These are phyloP conservation scores for Danaus melanippus DNA, from an alignment of 1,140 invertebrate genomes.

Conservation along the genomic window DNA sequence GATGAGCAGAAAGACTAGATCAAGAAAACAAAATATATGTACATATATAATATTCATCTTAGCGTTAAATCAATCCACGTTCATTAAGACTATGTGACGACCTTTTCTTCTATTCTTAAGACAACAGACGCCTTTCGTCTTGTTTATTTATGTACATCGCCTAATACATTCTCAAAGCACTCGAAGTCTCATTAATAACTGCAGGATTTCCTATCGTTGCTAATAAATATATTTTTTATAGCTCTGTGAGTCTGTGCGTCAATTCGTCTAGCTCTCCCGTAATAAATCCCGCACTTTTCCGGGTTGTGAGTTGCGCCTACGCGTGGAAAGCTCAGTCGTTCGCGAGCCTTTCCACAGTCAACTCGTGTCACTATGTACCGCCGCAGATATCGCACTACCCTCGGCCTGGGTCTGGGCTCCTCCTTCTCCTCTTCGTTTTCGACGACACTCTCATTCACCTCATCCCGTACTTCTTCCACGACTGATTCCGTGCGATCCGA, in stretches of 20 bases:
- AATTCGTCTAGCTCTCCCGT: constrained; percentile 42
- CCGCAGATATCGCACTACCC: constrained; percentile 60
- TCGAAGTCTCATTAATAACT: too few species aligned
- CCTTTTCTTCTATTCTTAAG: too few species aligned
- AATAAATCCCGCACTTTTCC: constrained; percentile 58
- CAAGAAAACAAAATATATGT: too few species aligned
- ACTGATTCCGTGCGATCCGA: constrained; percentile 58
- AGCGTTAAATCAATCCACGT: too few species aligned
- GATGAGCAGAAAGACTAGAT: too few species aligned
- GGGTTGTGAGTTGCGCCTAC: constrained; percentile 45
- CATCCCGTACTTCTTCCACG: constrained; percentile 29
- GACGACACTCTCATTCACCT: constrained; percentile 52
- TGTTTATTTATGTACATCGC: too few species aligned
- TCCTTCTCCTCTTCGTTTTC: constrained; percentile 57
- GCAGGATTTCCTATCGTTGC: background rate
- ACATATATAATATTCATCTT: too few species aligned
- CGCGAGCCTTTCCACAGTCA: constrained; percentile 23
- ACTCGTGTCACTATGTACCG: constrained; percentile 50
- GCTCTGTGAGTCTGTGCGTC: constrained; percentile 22
- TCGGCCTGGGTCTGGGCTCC: constrained; percentile 54
- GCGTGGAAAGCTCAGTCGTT: constrained; percentile 41
- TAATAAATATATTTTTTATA: too few species aligned
- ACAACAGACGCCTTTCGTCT: too few species aligned
- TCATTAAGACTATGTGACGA: too few species aligned
- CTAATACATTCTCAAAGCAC: too few species aligned